phyloP scores from a whole-genome alignment of 2,888 invertebrate species.

The Synanthedon tipuliformis region DNA sequence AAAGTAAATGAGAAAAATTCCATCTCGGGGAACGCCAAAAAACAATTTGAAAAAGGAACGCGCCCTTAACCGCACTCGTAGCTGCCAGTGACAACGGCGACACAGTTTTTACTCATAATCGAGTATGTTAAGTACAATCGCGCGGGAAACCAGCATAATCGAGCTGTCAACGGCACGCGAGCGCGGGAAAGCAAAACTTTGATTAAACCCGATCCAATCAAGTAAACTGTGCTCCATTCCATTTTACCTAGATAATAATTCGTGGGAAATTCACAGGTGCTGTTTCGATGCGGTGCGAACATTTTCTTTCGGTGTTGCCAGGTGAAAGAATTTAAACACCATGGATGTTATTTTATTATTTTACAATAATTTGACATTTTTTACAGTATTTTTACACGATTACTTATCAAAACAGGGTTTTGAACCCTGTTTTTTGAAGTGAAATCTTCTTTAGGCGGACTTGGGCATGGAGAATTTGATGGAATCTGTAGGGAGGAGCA shows the following conservation, averaged over 20 bases:
- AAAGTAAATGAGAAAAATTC: background rate
- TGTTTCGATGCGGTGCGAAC: background rate
- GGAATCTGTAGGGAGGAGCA: too few species aligned
- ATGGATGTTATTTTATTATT: too few species aligned
- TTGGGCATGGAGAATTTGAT: too few species aligned
- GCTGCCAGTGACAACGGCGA: slow-evolving; percentile 4
- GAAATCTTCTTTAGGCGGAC: too few species aligned
- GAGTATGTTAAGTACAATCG: slow-evolving; percentile 1
- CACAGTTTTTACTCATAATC: slow-evolving; percentile 4
- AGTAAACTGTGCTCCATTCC: background rate
- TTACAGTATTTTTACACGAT: too few species aligned
- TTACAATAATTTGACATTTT: too few species aligned
- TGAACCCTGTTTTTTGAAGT: too few species aligned
- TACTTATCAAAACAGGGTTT: too few species aligned
- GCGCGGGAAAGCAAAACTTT: slow-evolving; percentile 2
- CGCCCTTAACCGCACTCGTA: background rate
- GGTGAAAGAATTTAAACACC: background rate
- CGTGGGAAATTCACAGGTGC: slow-evolving; percentile 1
- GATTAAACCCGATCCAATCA: slow-evolving; percentile 2
- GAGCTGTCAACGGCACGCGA: slow-evolving; percentile 1
- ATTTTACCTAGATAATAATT: slow-evolving; percentile 1
- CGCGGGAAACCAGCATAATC: slow-evolving; percentile 1
- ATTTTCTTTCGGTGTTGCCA: background rate
- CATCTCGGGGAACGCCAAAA: background rate
- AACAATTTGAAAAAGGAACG: background rate